Conservation (phyloP, 2,113 vertebrate genomes). For the Anthoscopus minutus region DNA sequence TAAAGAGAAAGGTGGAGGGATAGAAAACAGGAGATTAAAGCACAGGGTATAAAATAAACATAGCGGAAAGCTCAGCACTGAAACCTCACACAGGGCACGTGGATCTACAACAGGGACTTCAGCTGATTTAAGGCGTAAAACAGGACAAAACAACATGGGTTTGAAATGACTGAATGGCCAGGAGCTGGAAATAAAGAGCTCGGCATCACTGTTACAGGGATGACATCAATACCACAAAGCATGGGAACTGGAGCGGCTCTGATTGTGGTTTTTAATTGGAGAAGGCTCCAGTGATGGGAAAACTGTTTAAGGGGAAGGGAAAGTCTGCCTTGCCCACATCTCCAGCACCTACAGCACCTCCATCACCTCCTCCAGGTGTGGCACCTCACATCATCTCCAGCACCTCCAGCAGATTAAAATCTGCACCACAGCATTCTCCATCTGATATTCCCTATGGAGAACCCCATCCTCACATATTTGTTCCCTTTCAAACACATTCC, state of each 20-base stretch:
- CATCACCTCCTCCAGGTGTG: neutral
- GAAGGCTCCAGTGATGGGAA: neutral
- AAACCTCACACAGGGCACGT: neutral
- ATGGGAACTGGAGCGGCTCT: neutral
- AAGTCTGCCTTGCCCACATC: neutral
- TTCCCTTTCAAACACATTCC: neutral
- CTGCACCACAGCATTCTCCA: rapidly evolving
- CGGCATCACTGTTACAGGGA: neutral
- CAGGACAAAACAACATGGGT: neutral
- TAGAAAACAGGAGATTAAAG: neutral
- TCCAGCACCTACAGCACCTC: neutral
- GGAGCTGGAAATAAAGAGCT: neutral
- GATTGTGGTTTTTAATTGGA: neutral
- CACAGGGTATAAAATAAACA: neutral
- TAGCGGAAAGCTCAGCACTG: neutral
- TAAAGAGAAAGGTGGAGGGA: neutral
- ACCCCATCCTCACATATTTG: neutral
- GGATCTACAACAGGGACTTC: neutral
- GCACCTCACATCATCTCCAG: neutral
- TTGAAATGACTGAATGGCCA: neutral
- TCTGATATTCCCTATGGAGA: neutral
- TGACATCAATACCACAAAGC: neutral
- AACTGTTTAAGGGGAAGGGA: neutral
- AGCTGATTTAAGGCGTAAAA: neutral
- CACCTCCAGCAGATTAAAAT: neutral